A percentile compares a stretch with the other conserved stretches of the same genome.
Conservation (phyloP, 2,888 invertebrate species). For the Melanophora roralis region DNA sequence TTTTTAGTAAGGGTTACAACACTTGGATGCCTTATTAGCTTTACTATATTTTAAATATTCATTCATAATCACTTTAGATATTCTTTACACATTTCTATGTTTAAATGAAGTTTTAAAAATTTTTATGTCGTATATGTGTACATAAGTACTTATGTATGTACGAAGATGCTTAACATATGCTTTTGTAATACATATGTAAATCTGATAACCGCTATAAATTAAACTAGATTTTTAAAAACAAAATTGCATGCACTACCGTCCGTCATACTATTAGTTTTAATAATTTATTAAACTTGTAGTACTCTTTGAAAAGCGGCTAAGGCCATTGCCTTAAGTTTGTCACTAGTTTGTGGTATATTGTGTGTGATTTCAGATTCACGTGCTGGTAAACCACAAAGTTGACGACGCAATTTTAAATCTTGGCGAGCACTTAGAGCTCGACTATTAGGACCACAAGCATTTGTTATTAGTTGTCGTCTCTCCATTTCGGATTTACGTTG, state of each 20-base stretch:
- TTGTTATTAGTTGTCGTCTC: conserved; percentile 81
- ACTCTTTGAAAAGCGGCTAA: conserved; percentile 73
- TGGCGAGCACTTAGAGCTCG: conserved; percentile 88
- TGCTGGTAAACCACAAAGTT: conserved; percentile 83
- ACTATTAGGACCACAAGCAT: conserved; percentile 86
- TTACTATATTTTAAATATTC: neutral
- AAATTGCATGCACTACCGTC: conserved; percentile 16
- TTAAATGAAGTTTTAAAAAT: no score
- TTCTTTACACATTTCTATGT: no score
- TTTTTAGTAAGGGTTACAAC: conserved; percentile 12
- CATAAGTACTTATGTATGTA: conserved; percentile 2
- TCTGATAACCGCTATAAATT: conserved; percentile 19
- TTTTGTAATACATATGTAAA: no score
- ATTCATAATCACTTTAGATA: neutral
- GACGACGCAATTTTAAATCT: conserved; percentile 85
- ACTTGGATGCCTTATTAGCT: conserved; percentile 1
- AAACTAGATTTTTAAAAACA: conserved; percentile 17
- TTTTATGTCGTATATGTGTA: no score
- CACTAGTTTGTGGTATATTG: conserved; percentile 69
- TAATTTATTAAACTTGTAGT: conserved; percentile 70
- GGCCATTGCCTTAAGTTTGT: conserved; percentile 71
- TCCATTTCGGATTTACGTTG: conserved; percentile 80
- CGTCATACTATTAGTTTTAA: neutral
- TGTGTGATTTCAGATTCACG: conserved; percentile 79
- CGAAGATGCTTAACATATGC: no score